Conservation (phyloP, 2,797 vertebrate species). For the Darevskia mixta region DNA sequence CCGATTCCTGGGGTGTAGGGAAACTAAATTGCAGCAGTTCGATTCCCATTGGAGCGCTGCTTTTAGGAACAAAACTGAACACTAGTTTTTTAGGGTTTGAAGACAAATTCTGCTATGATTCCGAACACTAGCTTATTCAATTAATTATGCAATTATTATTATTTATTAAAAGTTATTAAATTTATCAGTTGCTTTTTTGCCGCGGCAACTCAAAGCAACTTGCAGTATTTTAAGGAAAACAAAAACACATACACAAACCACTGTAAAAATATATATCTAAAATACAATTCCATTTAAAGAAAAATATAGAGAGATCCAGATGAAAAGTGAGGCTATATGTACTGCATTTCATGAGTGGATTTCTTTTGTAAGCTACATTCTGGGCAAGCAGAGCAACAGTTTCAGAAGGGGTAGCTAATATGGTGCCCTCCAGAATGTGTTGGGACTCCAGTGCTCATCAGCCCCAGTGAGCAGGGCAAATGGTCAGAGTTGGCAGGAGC, state of each 20-base stretch:
- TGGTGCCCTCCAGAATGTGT: not conserved
- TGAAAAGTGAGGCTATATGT: not conserved
- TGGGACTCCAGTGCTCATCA: not conserved
- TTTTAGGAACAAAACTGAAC: conserved; percentile 10
- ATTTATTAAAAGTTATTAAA: no score
- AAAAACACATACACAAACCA: no score
- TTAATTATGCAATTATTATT: no score
- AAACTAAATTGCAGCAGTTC: conserved; percentile 19
- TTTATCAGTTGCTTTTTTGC: no score
- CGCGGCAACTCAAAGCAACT: no score
- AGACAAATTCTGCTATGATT: not conserved
- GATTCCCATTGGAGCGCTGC: not conserved
- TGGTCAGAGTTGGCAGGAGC: not conserved
- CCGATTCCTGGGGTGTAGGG: conserved; percentile 21
- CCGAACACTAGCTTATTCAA: not conserved
- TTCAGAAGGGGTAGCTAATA: no score
- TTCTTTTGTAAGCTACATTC: not conserved
- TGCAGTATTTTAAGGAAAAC: no score
- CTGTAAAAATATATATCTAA: no score
- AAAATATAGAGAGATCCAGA: not conserved
- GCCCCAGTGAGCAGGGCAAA: no score
- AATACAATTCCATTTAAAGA: no score
- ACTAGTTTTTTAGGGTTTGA: not conserved
- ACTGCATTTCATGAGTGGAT: not conserved
- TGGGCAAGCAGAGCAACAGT: not conserved